Evolutionary conservation across 2,888 invertebrate genomes (phyloP), one percentile per base, ranked within the genome.

Genomic region (Temnothorax ravouxi): DNA sequence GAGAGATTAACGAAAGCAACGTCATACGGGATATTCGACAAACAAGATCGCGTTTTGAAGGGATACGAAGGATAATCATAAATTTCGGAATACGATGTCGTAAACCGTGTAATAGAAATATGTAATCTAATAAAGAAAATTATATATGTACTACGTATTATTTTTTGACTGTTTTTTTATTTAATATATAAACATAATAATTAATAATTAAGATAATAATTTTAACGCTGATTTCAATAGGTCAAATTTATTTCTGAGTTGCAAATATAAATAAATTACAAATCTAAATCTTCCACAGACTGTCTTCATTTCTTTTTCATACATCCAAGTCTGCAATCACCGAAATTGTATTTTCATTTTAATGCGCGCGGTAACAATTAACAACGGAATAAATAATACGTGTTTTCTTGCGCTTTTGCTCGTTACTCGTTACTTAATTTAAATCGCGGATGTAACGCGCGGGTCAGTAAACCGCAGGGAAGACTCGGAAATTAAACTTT

Each of bases 1-100:
- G 56, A 44, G 59, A 82, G 77, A 87, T 87, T 84, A 87, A 84
- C 59, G 82, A 82, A 74, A 85, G 74, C 52, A 74, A 79, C 50
- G 50, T 75, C 38, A 34, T 74, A 54, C 54, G n/a, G 56, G n/a
- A 75, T 47, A 38, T 47, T n/a, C 21, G 21, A 47, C 59, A 47
- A 47, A 72, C 38, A 50, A 34, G 15, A 34, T 44, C 50, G 34
- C 9, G 13, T 74, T 74, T 75, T 25, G 25, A 69, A 41, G 8
- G 38, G 5, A 47, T 47, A 62, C 5, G 2, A 62, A 21, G 34
- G 11, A 75, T 75, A 44, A 62, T 59, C n/a, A 41, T 67, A 76
- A 67, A 67, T 76, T 67, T 76, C 5, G 9, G 13, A 5, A 29
- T 9, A 18, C 18, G 13, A 47, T 59, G 3, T 38, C 9, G 21